Base-by-base conservation (phyloP, 2,888 invertebrate species). In the Melangyna quadrimaculata region DNA sequence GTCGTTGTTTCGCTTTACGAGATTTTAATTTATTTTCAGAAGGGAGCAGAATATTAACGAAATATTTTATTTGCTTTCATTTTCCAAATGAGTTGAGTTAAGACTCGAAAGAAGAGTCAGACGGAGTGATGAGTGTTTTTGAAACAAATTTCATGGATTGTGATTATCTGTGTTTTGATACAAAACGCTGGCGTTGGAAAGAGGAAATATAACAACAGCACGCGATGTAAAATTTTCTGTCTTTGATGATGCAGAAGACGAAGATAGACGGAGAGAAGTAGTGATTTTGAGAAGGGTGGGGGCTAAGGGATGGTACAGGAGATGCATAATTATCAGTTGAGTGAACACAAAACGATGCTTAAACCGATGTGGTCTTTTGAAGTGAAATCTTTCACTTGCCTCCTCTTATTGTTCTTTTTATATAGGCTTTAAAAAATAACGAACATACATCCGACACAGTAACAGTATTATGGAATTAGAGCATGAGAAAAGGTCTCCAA, bases 31-130 rank as follows among this genome's bases (percentile, higher is more conserved):
- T 63, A 24, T 84, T 78, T 74, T 43, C 40, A 57, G 45, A 71
- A 43, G 57, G 67, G 51, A 67, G 19, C 12, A 45, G 29, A 65
- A 65, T 65, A 70, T 63, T 78, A 69, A 83, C 73, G 63, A 65
- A 79, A 70, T 51, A 80, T 84, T 84, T 74, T 84, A 84, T 84
- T 79, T 79, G 79, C 80, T 84, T 84, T 84, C 84, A 86, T 86
- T 86, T 86, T 86, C 84, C 84, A 81, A 86, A 77, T 86, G 84
- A 86, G 77, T 80, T 72, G 67, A 67, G 65, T 37, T 37, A 70
- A 79, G 40, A 29, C 3, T 27, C 19, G 73, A 53, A 14, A 55
- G 27, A 14, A 45, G 32, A 32, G 27, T 51, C 35, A n/a, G 43
- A 53, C 43, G 43, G 61, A 55, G 51, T 73, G 80, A 81, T 80